Evolutionary conservation across 2,888 invertebrate species (phyloP).

Genomic region (Anthophora plumipes): DNA sequence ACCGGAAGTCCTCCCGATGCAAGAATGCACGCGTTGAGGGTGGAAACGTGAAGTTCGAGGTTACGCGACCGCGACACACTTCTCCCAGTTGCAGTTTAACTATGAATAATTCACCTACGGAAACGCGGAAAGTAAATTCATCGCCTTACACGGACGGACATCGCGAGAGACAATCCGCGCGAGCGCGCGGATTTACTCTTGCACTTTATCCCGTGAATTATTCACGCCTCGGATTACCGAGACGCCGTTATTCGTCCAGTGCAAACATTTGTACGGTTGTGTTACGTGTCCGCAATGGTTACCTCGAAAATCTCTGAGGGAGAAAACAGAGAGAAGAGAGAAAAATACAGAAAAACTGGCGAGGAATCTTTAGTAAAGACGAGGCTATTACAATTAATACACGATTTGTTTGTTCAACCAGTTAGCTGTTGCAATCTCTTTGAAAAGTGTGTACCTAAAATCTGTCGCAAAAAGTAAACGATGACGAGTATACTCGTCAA

Average conservation of each 20-base stretch:
- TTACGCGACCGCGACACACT: slow-evolving; percentile 11
- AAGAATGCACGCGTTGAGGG: not conserved
- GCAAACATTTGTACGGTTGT: slow-evolving; percentile 14
- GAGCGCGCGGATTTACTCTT: slow-evolving; percentile 45
- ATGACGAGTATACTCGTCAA: too few species aligned
- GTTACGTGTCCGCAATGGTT: not conserved
- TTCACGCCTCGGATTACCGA: slow-evolving; percentile 45
- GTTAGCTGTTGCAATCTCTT: too few species aligned
- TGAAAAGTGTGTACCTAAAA: too few species aligned
- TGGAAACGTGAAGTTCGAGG: slow-evolving; percentile 7
- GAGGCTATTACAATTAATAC: too few species aligned
- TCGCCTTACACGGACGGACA: slow-evolving; percentile 28
- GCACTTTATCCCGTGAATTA: slow-evolving; percentile 50
- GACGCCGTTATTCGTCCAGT: slow-evolving; percentile 14
- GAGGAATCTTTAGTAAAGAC: too few species aligned
- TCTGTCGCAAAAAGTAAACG: too few species aligned
- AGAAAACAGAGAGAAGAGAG: too few species aligned
- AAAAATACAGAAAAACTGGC: not conserved
- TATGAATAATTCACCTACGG: slow-evolving; percentile 56
- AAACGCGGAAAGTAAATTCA: slow-evolving; percentile 46
- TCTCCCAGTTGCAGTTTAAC: slow-evolving; percentile 35
- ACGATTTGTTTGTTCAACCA: too few species aligned
- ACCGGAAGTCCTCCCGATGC: not conserved
- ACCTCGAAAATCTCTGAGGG: not conserved
- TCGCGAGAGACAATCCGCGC: slow-evolving; percentile 6